Evolutionary conservation across 2,113 vertebrate genomes (phyloP).

Genomic region (Indri indri): DNA sequence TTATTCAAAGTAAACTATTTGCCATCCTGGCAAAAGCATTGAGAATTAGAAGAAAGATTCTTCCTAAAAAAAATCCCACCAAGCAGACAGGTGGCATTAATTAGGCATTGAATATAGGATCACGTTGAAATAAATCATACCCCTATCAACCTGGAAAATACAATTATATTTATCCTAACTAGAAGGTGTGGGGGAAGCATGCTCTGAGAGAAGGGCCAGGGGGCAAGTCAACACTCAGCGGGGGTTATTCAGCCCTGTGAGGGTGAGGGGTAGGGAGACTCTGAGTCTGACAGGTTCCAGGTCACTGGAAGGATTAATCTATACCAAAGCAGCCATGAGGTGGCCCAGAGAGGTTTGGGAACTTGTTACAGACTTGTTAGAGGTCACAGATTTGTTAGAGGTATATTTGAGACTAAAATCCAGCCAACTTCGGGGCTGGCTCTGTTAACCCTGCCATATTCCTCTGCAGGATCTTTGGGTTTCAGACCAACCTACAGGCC

Average conservation of each 20-base stretch:
- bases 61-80: not conserved
- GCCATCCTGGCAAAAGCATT: not conserved
- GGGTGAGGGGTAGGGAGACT: not conserved
- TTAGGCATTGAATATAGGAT: not conserved
- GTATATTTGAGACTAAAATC: not conserved
- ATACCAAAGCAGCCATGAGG: not conserved
- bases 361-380: not conserved
- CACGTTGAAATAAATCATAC: not conserved
- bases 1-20: conserved; percentile 41
- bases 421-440: not conserved
- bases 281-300: not conserved
- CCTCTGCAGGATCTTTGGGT: not conserved
- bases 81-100: not conserved
- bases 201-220: not conserved
- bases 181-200: not conserved
- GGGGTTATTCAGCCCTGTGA: not conserved
- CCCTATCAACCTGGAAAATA: not conserved
- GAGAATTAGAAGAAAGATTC: not conserved
- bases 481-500: not conserved
- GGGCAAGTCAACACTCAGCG: not conserved
- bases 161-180: not conserved
- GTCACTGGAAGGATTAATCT: not conserved
- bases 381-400: not conserved
- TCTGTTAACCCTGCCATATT: not conserved
- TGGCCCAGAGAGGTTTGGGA: not conserved